Percentiles rank a stretch among this genome's conserved stretches.
Evolutionary conservation across 2,797 vertebrate species (phyloP).

Genomic region (Ctenopoma kingsleyae): DNA sequence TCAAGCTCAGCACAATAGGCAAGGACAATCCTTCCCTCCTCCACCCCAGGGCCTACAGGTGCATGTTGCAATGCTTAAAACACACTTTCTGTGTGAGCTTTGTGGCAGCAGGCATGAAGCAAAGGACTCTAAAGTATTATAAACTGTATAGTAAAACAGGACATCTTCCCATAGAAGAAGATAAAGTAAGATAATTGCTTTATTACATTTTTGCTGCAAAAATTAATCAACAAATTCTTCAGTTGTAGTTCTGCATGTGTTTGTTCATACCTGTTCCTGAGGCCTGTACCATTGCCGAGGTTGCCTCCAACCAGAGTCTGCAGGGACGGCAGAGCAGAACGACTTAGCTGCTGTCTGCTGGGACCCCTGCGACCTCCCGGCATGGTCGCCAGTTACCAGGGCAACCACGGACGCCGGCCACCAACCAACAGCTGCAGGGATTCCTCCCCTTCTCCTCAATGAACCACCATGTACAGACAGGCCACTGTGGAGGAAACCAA

Average conservation of each 20-base stretch:
- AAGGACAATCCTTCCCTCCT: too few relatives aligned
- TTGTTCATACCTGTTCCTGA: slow-evolving; percentile 90
- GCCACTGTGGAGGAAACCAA: slow-evolving; percentile 62
- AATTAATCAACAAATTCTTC: too few relatives aligned
- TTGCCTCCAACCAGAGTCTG: slow-evolving; percentile 95
- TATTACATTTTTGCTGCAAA: background rate
- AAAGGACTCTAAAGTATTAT: too few relatives aligned
- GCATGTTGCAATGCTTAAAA: too few relatives aligned
- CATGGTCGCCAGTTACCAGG: slow-evolving; percentile 93
- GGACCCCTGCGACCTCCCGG: slow-evolving; percentile 99
- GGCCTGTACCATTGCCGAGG: slow-evolving; percentile 92
- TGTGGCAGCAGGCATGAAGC: too few relatives aligned
- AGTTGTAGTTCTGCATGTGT: background rate
- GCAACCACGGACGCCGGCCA: slow-evolving; percentile 85
- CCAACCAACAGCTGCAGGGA: slow-evolving; percentile 71
- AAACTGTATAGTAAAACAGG: background rate
- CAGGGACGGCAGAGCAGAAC: slow-evolving; percentile 96
- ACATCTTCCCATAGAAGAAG: background rate
- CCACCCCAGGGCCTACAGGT: too few relatives aligned
- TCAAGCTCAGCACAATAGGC: too few relatives aligned
- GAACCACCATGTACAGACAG: slow-evolving; percentile 75
- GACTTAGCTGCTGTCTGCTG: slow-evolving; percentile 99
- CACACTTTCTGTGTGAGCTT: too few relatives aligned
- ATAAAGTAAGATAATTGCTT: background rate
- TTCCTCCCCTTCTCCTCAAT: slow-evolving; percentile 79